Evolutionary conservation across 2,888 invertebrate genomes (phyloP), one percentile per base, ranked within the genome.

Genomic region (Caenorhabditis japonica): DNA sequence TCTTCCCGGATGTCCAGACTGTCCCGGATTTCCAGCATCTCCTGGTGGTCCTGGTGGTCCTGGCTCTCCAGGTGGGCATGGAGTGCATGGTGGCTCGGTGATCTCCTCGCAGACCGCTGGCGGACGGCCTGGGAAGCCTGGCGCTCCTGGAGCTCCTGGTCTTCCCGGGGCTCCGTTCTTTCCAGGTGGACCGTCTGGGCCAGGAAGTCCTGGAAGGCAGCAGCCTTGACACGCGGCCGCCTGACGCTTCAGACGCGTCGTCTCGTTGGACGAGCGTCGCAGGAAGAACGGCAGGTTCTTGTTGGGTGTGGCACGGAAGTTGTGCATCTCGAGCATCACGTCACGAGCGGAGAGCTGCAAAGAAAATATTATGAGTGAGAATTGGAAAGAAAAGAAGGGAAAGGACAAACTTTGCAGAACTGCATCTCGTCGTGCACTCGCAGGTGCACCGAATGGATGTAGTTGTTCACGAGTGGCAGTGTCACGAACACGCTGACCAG

Each of bases 381-480:
- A n/a, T n/a, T n/a, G n/a, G n/a, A n/a, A n/a, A n/a, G n/a, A n/a
- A n/a, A n/a, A n/a, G n/a, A n/a, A 46, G 25, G 25, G n/a, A 27
- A 46, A 46, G n/a, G 27, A 12, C 10, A 13, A 12, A 34, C 86
- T 80, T 87, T 87, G 80, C 87, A 87, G 79, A 85, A 87, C 44
- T 86, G 84, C 85, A 87, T 85, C 75, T 87, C 87, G 44, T 78
- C 62, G 17, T 84, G 84, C 4, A 87, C 87, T 12, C 85, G 69
- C 19, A 79, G 68, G 71, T 87, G 87, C 0, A 87, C 83, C 43
- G 81, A 83, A 76, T 82, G 82, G 52, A 87, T 84, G 79, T 87
- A 87, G 77, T 87, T 85, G 83, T 87, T 87, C 46, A 88, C 86
- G 66, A 87, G 77, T 5, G 87, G 87, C 46, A 87, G 76, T 3